Evolutionary conservation across 2,888 invertebrate genomes (phyloP).

Genomic region (Muscina levida): DNA sequence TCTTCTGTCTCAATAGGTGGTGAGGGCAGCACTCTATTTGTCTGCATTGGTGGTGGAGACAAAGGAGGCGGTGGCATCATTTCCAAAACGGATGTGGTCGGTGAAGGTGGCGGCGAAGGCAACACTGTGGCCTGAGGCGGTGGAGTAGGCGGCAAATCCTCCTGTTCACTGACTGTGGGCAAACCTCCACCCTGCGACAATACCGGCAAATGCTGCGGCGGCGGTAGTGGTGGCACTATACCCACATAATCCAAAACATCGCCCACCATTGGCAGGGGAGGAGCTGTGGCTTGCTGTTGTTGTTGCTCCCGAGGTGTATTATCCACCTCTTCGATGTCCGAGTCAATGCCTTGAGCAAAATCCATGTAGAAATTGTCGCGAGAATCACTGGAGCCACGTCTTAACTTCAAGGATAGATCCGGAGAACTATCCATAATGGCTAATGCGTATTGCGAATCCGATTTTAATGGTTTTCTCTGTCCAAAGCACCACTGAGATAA

Average conservation of each 20-base stretch:
- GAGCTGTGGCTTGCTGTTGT: conserved; percentile 66
- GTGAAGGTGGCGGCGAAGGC: conserved; percentile 69
- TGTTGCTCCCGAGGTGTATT: conserved; percentile 83
- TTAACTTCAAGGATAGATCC: conserved; percentile 90
- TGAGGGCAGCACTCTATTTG: conserved; percentile 57
- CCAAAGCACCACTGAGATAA: conserved; percentile 12
- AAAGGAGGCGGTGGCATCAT: conserved; percentile 74
- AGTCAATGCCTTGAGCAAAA: conserved; percentile 93
- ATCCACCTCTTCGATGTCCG: conserved; percentile 91
- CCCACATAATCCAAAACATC: conserved; percentile 63
- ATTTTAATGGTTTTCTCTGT: conserved; percentile 29
- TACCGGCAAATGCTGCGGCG: conserved; percentile 58
- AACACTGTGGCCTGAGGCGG: conserved; percentile 71
- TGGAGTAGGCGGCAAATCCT: conserved; percentile 76
- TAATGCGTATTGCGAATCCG: conserved; percentile 37
- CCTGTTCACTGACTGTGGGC: conserved; percentile 75
- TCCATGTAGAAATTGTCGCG: conserved; percentile 95
- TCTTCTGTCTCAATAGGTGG: conserved; percentile 68
- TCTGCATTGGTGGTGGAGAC: conserved; percentile 56
- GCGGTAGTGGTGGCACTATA: conserved; percentile 69
- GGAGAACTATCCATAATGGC: conserved; percentile 87
- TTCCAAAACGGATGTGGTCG: conserved; percentile 73
- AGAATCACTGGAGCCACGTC: conserved; percentile 92
- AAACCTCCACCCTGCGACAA: conserved; percentile 67
- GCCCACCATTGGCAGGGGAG: conserved; percentile 65